phyloP scores from a whole-genome alignment of 1,140 invertebrate genomes.

The Steinernema feltiae region DNA sequence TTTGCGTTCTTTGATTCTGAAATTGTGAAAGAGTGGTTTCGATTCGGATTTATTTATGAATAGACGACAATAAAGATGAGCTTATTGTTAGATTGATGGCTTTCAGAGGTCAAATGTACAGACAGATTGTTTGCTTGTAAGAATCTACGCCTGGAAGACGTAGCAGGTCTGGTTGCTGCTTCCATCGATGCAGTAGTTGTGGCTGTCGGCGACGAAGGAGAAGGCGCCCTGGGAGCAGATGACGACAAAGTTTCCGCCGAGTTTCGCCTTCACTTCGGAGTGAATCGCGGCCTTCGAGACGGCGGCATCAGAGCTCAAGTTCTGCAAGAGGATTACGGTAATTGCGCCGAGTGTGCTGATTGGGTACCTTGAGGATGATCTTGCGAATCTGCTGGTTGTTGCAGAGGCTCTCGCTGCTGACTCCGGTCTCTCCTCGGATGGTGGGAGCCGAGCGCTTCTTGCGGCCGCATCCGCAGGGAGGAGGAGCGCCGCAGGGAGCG shows the following conservation, averaged over 20 bases:
- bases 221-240: constrained; percentile 38
- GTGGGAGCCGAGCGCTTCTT: constrained; percentile 43
- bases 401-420: constrained; percentile 35
- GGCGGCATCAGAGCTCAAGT: constrained; percentile 36
- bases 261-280: constrained; percentile 44
- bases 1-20: too few species aligned
- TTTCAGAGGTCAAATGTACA: neutral
- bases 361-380: constrained; percentile 44
- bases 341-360: neutral
- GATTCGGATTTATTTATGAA: too few species aligned
- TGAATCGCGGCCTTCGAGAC: constrained; percentile 45
- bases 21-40: too few species aligned
- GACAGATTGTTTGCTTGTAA: neutral
- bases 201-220: constrained; percentile 41
- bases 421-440: constrained; percentile 33
- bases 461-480: constrained; percentile 39
- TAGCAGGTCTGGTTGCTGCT: constrained; percentile 40
- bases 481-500: neutral
- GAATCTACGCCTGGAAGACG: constrained; percentile 31
- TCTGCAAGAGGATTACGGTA: constrained; percentile 30
- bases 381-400: constrained; percentile 45
- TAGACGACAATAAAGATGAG: too few species aligned
- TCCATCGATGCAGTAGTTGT: constrained; percentile 39
- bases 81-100: too few species aligned
- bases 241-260: constrained; percentile 41